phyloP scores from a whole-genome alignment of 2,113 vertebrate genomes.

The Tetraodon nigroviridis region DNA sequence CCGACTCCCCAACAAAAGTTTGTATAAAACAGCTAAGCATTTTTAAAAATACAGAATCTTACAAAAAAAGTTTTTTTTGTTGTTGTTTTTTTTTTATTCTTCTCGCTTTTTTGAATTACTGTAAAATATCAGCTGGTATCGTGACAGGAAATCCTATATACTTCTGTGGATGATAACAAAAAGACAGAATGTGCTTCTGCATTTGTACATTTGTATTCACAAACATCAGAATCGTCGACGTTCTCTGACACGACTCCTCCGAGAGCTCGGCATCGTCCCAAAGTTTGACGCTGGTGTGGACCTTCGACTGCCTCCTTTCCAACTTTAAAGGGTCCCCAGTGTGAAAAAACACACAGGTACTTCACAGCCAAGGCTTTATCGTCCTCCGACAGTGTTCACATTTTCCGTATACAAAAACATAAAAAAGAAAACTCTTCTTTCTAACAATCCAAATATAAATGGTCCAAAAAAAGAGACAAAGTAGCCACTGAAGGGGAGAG shows the following conservation, averaged over 20 bases:
- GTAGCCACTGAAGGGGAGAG: conserved; percentile 52
- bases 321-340: conserved; percentile 23
- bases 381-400: conserved; percentile 62
- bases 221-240: conserved; percentile 48
- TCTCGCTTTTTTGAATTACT: conserved; percentile 68
- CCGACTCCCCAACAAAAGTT: conserved; percentile 62
- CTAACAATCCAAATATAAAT: conserved; percentile 47
- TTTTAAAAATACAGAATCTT: conserved; percentile 80
- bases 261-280: conserved; percentile 1
- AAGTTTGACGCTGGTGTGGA: conserved; percentile 26
- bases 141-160: conserved; percentile 70
- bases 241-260: conserved; percentile 51
- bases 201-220: conserved; percentile 75
- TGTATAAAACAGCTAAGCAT: conserved; percentile 75
- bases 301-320: conserved; percentile 23
- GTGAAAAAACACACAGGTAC: conserved; percentile 41
- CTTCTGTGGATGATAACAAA: conserved; percentile 61
- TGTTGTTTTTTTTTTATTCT: conserved; percentile 32
- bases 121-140: conserved; percentile 80
- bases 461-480: conserved; percentile 46
- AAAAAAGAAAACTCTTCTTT: conserved; percentile 28
- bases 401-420: conserved; percentile 61
- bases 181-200: conserved; percentile 76
- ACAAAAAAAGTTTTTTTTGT: conserved; percentile 60
- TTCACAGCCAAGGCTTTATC: conserved; percentile 50